Evolutionary conservation across 1,140 invertebrate species (phyloP).

Genomic region (Hermetia illucens): DNA sequence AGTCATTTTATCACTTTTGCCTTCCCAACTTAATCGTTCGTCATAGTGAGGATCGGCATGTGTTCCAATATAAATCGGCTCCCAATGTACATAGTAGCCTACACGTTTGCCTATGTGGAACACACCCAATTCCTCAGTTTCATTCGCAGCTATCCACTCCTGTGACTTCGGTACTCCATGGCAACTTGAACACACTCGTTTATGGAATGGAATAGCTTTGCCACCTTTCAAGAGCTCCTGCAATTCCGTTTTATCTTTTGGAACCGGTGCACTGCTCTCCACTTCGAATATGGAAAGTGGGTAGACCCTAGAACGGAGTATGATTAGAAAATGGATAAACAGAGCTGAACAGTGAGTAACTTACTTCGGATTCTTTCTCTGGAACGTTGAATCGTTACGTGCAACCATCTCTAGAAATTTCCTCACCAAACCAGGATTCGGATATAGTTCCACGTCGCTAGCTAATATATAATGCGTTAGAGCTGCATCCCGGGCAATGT

Average conservation of each 20-base stretch:
- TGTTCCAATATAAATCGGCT: constrained; percentile 79
- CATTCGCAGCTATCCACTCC: constrained; percentile 61
- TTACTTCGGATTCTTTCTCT: constrained; percentile 25
- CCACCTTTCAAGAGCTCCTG: constrained; percentile 58
- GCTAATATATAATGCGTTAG: constrained; percentile 71
- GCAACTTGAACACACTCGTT: constrained; percentile 74
- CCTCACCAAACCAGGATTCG: constrained; percentile 58
- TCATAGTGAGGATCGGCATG: constrained; percentile 79
- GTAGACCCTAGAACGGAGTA: constrained; percentile 17
- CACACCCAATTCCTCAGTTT: constrained; percentile 54
- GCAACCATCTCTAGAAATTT: constrained; percentile 73
- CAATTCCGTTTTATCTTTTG: constrained; percentile 58
- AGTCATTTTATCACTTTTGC: constrained; percentile 87
- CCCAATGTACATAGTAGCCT: constrained; percentile 72
- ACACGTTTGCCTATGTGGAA: constrained; percentile 73
- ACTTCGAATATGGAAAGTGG: constrained; percentile 29
- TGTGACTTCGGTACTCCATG: constrained; percentile 75
- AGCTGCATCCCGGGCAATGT: constrained; percentile 68
- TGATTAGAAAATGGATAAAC: constrained; percentile 3
- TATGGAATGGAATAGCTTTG: constrained; percentile 79
- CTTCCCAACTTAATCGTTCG: constrained; percentile 75
- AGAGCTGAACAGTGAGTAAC: constrained; percentile 1
- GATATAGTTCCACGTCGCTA: constrained; percentile 79
- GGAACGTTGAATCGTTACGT: constrained; percentile 47
- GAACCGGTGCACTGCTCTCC: constrained; percentile 35